phyloP scores from a whole-genome alignment of 2,113 vertebrate genomes.

The Chaetodon auriga region DNA sequence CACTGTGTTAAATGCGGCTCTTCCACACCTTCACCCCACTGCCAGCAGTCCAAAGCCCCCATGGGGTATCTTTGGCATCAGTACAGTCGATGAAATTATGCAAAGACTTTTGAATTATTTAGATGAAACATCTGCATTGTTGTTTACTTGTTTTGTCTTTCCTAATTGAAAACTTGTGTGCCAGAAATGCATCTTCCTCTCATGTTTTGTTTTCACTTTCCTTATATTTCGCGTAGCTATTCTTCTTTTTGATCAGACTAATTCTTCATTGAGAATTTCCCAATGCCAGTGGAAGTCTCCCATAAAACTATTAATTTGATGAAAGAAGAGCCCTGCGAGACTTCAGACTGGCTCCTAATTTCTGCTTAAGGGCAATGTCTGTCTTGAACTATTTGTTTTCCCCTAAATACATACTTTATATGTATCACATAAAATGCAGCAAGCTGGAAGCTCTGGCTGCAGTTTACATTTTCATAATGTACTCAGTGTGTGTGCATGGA shows the following conservation, averaged over 20 bases:
- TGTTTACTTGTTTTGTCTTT: slow-evolving; percentile 49
- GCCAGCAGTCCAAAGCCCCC: slow-evolving; percentile 20
- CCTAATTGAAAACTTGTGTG: slow-evolving; percentile 23
- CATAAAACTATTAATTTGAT: slow-evolving; percentile 11
- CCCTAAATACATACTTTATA: slow-evolving; percentile 1
- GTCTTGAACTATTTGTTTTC: background rate
- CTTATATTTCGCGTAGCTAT: background rate
- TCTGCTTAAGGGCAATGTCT: background rate
- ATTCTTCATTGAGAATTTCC: background rate
- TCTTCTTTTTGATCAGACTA: background rate
- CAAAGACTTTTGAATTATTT: slow-evolving; percentile 50
- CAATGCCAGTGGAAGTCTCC: background rate
- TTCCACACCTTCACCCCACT: background rate
- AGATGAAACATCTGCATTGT: slow-evolving; percentile 61
- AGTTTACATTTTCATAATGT: no score
- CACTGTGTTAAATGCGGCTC: slow-evolving; percentile 4
- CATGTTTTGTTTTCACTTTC: background rate
- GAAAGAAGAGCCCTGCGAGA: background rate
- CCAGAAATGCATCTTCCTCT: slow-evolving; percentile 8
- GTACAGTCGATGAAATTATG: background rate
- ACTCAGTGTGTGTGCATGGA: no score
- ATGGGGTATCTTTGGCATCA: slow-evolving; percentile 8
- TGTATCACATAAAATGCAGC: background rate
- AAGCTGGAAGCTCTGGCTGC: background rate
- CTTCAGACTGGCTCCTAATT: background rate